These are phyloP conservation scores for Apistogramma diplotaenia DNA, from an alignment of 2,113 vertebrate species.

Conservation along the genomic window DNA sequence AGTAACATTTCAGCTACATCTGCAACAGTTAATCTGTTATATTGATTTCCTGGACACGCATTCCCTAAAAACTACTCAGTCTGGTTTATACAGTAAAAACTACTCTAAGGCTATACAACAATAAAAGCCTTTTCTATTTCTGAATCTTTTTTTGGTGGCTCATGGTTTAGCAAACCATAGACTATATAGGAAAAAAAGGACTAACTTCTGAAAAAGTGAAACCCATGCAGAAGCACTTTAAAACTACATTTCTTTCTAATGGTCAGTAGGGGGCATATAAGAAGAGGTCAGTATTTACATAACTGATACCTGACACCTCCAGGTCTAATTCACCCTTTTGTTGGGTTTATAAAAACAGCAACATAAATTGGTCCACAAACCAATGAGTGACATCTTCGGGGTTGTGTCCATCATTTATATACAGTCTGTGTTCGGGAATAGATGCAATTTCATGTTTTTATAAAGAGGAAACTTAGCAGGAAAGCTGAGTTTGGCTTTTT, in stretches of 20 bases:
- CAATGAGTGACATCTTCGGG: not conserved
- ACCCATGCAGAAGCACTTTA: no score
- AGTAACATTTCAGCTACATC: not conserved
- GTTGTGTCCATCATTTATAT: not conserved
- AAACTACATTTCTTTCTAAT: no score
- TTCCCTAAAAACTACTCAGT: not conserved
- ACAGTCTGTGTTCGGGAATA: not conserved
- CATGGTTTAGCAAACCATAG: no score
- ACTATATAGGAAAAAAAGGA: no score
- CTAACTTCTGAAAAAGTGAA: no score
- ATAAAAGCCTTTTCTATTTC: no score
- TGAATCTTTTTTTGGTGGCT: no score
- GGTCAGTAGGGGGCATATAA: no score
- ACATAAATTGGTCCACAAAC: not conserved
- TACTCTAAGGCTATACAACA: not conserved
- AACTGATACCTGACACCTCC: not conserved
- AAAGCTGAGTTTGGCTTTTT: not conserved
- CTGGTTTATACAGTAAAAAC: not conserved
- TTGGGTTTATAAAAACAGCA: not conserved
- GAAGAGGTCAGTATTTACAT: not conserved
- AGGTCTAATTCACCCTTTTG: no score
- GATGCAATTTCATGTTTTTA: not conserved
- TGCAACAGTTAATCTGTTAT: not conserved
- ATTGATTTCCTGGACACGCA: not conserved
- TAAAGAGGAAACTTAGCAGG: not conserved